These are phyloP conservation scores for Hypocryptadius cinnamomeus DNA, from an alignment of 2,113 vertebrate species.

Conservation along the genomic window DNA sequence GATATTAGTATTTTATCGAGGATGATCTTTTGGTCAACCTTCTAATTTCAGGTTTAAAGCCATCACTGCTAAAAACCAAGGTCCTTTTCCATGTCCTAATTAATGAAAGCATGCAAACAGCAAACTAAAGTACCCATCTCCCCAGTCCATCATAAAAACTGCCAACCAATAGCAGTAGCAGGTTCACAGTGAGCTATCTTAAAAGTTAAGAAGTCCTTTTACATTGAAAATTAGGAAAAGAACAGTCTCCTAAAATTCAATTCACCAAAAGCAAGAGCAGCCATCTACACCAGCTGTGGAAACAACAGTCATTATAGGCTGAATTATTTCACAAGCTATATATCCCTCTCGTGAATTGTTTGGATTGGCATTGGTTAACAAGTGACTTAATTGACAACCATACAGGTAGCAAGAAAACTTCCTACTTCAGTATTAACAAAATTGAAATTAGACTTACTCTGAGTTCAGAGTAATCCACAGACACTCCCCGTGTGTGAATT, in stretches of 20 bases:
- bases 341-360: not conserved
- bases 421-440: not conserved
- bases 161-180: not conserved
- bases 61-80: not conserved
- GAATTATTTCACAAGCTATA: not conserved
- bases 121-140: not conserved
- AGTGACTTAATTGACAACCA: not conserved
- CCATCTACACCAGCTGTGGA: not conserved
- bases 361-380: not conserved
- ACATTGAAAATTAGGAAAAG: not conserved
- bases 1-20: not conserved
- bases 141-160: not conserved
- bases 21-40: not conserved
- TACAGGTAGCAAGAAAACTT: not conserved
- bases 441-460: conserved; percentile 63
- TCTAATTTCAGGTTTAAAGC: not conserved
- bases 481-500: conserved; percentile 60
- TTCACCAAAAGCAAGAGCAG: not conserved
- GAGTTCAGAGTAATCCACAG: conserved; percentile 77
- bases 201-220: not conserved
- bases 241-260: not conserved
- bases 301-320: not conserved
- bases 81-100: not conserved
- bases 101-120: not conserved
- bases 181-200: not conserved